phyloP scores from a whole-genome alignment of 2,113 vertebrate species.

The Nanorana parkeri region DNA sequence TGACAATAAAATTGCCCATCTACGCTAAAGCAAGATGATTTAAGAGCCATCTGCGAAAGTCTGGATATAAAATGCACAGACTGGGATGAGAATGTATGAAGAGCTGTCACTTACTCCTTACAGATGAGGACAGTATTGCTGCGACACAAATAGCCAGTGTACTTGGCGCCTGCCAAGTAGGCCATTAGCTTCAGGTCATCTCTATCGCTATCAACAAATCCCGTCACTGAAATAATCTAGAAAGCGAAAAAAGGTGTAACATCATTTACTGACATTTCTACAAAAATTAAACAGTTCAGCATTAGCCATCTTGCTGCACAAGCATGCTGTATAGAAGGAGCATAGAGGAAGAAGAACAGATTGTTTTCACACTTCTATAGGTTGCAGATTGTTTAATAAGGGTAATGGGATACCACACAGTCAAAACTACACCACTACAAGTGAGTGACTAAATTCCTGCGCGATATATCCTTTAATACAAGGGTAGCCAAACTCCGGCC shows the following conservation, averaged over 20 bases:
- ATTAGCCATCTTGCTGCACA: no score
- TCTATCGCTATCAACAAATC: slow-evolving; percentile 92
- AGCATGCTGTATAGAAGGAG: no score
- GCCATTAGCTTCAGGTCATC: slow-evolving; percentile 97
- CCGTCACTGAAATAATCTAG: slow-evolving; percentile 95
- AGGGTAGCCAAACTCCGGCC: no score
- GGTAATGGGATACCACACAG: no score
- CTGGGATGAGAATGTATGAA: background rate
- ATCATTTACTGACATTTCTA: background rate
- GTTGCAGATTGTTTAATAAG: no score
- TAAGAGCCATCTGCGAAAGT: background rate
- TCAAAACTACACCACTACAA: no score
- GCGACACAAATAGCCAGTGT: slow-evolving; percentile 93
- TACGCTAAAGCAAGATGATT: background rate
- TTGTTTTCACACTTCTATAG: background rate
- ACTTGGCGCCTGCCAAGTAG: slow-evolving; percentile 90
- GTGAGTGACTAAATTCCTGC: no score
- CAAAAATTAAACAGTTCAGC: background rate
- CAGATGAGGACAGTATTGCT: slow-evolving; percentile 97
- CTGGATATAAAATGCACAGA: no score
- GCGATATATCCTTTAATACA: no score
- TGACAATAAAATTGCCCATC: background rate
- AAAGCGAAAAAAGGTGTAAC: slow-evolving; percentile 6
- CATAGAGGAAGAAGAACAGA: background rate
- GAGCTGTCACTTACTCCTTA: slow-evolving; percentile 83